Base-by-base conservation (phyloP, 2,113 vertebrate species). In the Ascaphus truei region DNA sequence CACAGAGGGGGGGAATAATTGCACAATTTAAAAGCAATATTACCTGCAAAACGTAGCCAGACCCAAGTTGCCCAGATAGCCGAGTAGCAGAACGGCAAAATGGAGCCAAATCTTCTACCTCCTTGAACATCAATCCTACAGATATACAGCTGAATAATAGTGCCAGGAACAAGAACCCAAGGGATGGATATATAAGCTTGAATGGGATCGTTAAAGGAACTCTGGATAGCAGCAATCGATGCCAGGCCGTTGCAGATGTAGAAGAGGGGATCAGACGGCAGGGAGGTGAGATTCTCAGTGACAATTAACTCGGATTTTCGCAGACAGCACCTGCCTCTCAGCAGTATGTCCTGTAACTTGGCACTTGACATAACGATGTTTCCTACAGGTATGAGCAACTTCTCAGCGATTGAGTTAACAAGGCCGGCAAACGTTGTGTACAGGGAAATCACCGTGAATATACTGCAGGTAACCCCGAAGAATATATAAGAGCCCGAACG, bases 1-100 rank as follows among this genome's bases (percentile, higher is more conserved):
- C n/a, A n/a, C n/a, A n/a, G n/a, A n/a, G n/a, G n/a, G n/a, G n/a
- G n/a, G n/a, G n/a, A n/a, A n/a, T n/a, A n/a, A n/a, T n/a, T n/a
- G n/a, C n/a, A n/a, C n/a, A n/a, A n/a, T n/a, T n/a, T n/a, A n/a
- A n/a, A 8, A 2, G 16, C 15, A 41, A 41, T 16, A 8, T 74
- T 77, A 95, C 94, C 92, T 91, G 91, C 86, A 78, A 94, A 88
- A 6, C 90, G 87, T 66, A 92, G 93, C 93, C 94, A 95, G 30
- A 86, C 84, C 94, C 93, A 96, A 0, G 81, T 88, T 22, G 86
- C 93, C 94, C 94, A 96, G 22, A 94, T 77, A 26, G 76, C 88
- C 4, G 84, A 80, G 5, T 93, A 95, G 75, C 89, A 84, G 60
- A 90, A 89, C 0, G 94, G 86, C 26, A 95, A 88, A 65, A 92